Evolutionary conservation across 2,888 invertebrate genomes (phyloP).

Genomic region (Digitonthophagus gazella): DNA sequence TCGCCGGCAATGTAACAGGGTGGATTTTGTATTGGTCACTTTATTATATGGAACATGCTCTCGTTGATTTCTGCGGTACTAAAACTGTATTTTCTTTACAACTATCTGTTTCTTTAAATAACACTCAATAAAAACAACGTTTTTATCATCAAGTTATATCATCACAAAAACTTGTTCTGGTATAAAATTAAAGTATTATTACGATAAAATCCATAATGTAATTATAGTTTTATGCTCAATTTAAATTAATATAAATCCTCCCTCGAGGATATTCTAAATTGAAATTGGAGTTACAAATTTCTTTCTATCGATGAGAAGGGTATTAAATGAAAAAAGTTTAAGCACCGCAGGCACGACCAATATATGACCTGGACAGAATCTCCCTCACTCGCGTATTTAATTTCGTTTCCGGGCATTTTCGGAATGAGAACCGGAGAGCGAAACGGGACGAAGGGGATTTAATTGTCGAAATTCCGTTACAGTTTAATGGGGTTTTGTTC

Average conservation of each 20-base stretch:
- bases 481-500: background rate
- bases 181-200: no score
- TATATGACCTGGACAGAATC: background rate
- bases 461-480: background rate
- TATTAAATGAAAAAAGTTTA: background rate
- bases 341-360: background rate
- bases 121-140: no score
- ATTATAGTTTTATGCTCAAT: no score
- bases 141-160: no score
- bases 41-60: background rate
- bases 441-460: background rate
- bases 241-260: no score
- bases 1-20: constrained; percentile 2
- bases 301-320: background rate
- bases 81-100: background rate
- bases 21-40: constrained; percentile 1
- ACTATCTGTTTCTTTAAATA: background rate
- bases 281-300: background rate
- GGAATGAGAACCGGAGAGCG: background rate
- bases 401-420: background rate
- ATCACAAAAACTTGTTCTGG: no score
- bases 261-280: no score
- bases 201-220: no score
- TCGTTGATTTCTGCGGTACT: background rate
- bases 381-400: background rate